Percentiles rank a stretch among this genome's conserved stretches.
phyloP scores from a whole-genome alignment of 2,113 vertebrate genomes.

The Oreotrochilus melanogaster region DNA sequence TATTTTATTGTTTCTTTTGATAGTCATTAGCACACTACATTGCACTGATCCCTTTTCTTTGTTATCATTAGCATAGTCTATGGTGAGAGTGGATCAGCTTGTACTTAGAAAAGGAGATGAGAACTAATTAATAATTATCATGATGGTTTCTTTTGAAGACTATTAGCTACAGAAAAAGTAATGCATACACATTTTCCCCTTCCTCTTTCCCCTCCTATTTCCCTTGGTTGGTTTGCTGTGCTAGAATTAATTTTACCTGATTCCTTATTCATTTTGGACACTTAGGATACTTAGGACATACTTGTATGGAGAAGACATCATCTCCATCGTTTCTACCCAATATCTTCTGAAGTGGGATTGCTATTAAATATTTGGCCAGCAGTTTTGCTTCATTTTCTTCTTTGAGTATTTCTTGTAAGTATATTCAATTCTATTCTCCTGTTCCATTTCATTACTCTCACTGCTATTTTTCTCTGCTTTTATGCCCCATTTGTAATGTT shows the following conservation, averaged over 20 bases:
- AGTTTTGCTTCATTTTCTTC: background rate
- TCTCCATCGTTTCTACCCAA: background rate
- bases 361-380: background rate
- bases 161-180: background rate
- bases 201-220: background rate
- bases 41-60: background rate
- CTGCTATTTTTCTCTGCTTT: background rate
- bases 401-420: background rate
- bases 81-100: background rate
- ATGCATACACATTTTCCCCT: background rate
- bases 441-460: background rate
- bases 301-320: accelerated
- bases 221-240: background rate
- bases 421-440: background rate
- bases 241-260: background rate
- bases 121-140: background rate
- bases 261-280: background rate
- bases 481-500: background rate
- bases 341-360: background rate
- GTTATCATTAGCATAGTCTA: background rate
- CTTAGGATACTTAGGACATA: background rate
- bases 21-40: background rate
- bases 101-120: background rate
- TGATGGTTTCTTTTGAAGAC: background rate
- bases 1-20: background rate